Base-by-base conservation (phyloP, 2,888 invertebrate species). In the Pseudanteris insignis region DNA sequence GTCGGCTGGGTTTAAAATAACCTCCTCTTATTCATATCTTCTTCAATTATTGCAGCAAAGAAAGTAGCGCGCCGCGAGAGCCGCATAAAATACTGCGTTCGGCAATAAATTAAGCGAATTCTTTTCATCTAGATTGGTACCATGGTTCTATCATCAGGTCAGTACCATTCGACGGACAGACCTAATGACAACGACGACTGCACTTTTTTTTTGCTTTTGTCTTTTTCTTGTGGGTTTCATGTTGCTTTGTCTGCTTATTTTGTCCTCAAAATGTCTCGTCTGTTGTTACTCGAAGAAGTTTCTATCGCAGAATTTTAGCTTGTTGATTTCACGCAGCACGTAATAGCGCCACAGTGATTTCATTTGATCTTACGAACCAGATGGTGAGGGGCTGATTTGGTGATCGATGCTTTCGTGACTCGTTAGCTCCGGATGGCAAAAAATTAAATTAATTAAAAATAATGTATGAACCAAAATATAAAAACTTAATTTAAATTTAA, bases 51-150 rank as follows among this genome's bases (percentile, higher is more conserved):
- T 48, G 21, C 25, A 14, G 46, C 55, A 46, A 44, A 37, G 59
- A 65, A 58, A 53, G 62, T 44, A 66, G 63, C 63, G 68, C 71
- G 67, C 63, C 69, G 69, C 71, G 70, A 69, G 71, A 71, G 66
- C 66, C 69, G 71, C 70, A 70, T 67, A 62, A 71, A 79, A 79
- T 78, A 78, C 79, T 79, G 78, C 75, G 76, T 75, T 71, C 73
- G 78, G 77, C 73, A 78, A 79, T 79, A 78, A 78, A 66, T 78
- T 73, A 77, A 76, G 67, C 68, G 68, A 71, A 69, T 72, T 68
- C 63, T 12, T 36, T 38, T 69, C 60, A 30, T 50, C 59, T 59
- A 51, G 51, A 59, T 59, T 46, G 38, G 41, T 65, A 64, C 41
- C 44, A 34, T 48, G 15, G 38, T 43, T 62, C 43, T 66, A 53